These are phyloP conservation scores for Caenorhabditis sulstoni DNA, from an alignment of 2,888 invertebrate species.

Conservation along the genomic window DNA sequence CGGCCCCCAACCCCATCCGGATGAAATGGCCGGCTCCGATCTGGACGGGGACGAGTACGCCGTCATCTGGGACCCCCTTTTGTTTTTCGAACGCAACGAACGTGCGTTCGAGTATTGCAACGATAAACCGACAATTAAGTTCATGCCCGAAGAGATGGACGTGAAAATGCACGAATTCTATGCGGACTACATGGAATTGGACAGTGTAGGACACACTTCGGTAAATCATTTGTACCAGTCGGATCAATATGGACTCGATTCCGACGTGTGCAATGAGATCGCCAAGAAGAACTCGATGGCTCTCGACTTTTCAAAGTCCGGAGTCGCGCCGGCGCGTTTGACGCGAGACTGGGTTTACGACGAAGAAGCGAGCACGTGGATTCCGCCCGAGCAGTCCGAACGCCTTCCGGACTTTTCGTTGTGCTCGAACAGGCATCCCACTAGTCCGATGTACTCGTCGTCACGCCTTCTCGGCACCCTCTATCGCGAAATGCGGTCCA, in stretches of 20 bases:
- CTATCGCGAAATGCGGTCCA: conserved; percentile 17
- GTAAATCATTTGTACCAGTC: conserved; percentile 80
- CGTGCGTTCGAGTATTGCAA: conserved; percentile 65
- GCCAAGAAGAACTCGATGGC: conserved; percentile 75
- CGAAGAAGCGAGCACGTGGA: conserved; percentile 18
- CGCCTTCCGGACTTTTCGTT: conserved; percentile 56
- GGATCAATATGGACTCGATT: conserved; percentile 77
- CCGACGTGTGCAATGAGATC: conserved; percentile 58
- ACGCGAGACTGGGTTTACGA: conserved; percentile 33
- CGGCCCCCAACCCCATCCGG: conserved; percentile 81
- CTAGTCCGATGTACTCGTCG: conserved; percentile 18
- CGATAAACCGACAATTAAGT: conserved; percentile 13
- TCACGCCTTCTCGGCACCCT: conserved; percentile 35
- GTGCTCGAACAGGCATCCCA: conserved; percentile 9
- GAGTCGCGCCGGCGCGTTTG: conserved; percentile 46
- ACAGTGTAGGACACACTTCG: conserved; percentile 79
- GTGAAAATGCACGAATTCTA: conserved; percentile 77
- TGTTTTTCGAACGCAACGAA: conserved; percentile 79
- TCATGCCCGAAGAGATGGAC: conserved; percentile 53
- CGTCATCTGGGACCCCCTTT: conserved; percentile 80
- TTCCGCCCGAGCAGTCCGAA: conserved; percentile 60
- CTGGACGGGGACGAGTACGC: conserved; percentile 82
- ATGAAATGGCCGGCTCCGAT: conserved; percentile 82
- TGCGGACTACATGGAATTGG: conserved; percentile 79
- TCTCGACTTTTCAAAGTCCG: conserved; percentile 76